A percentile compares a stretch with the other conserved stretches of the same genome.
Conservation (phyloP, 2,113 vertebrate genomes). For the Fulmarus glacialis region DNA sequence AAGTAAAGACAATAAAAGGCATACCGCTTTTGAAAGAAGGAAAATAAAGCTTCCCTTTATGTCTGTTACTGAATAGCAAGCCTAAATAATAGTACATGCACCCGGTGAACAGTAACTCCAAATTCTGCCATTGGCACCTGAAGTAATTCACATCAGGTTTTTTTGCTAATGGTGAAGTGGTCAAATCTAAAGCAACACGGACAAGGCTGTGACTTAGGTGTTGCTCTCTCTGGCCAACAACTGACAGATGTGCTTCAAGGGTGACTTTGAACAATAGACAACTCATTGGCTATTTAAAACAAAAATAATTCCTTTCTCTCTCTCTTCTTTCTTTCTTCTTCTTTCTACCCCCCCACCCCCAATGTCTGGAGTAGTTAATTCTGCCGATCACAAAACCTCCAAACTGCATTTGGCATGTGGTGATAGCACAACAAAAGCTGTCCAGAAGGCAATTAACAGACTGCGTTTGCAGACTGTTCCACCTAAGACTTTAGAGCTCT, state of each 20-base stretch:
- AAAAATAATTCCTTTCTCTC: background rate
- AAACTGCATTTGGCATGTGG: background rate
- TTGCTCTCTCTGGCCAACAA: background rate
- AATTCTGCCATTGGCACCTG: background rate
- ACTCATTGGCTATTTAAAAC: background rate
- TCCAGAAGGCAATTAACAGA: slow-evolving; percentile 12
- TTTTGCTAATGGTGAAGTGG: background rate
- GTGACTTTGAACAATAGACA: background rate
- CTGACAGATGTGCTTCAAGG: background rate
- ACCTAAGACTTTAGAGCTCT: background rate
- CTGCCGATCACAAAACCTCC: background rate
- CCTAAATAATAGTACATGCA: background rate
- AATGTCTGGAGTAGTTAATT: background rate
- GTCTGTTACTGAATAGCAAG: background rate
- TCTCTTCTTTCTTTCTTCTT: too few species aligned
- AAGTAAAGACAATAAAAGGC: background rate
- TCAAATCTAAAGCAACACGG: background rate
- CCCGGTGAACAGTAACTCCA: background rate
- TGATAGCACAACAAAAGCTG: background rate
- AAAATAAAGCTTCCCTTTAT: background rate
- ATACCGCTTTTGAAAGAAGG: background rate
- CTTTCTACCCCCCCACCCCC: background rate
- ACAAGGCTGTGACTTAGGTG: background rate
- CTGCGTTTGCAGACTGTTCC: background rate
- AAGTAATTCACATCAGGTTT: background rate